Percentiles rank a stretch among this genome's conserved stretches.
phyloP scores from a whole-genome alignment of 1,140 invertebrate genomes.

The Triops longicaudatus region DNA sequence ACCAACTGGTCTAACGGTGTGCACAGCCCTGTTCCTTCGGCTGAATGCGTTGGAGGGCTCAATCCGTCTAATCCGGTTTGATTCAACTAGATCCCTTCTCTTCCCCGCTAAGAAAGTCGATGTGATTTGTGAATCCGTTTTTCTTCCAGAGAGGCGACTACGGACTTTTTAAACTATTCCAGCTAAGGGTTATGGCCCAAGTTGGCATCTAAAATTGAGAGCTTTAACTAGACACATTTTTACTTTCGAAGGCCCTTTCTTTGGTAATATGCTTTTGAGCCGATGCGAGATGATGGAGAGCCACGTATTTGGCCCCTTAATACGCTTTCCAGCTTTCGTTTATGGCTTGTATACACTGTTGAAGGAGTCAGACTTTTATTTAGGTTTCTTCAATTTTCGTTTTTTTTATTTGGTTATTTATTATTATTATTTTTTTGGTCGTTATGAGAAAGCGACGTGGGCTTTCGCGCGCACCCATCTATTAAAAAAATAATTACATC shows the following conservation, averaged over 20 bases:
- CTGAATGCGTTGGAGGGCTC: conserved; percentile 1
- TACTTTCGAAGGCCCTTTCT: not conserved
- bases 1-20: not conserved
- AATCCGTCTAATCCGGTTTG: conserved; percentile 10
- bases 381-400: too few species aligned
- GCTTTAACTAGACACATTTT: not conserved
- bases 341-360: too few species aligned
- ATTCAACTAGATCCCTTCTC: not conserved
- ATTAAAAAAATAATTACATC: too few species aligned
- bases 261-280: not conserved
- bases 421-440: too few species aligned
- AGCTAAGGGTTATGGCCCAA: not conserved
- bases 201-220: not conserved
- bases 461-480: too few species aligned
- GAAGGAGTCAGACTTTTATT: too few species aligned
- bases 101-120: not conserved
- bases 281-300: not conserved
- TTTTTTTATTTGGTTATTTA: too few species aligned
- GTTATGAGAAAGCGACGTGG: too few species aligned
- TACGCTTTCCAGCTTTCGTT: too few species aligned
- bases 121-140: conserved; percentile 12
- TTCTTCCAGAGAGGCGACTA: not conserved
- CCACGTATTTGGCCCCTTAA: not conserved
- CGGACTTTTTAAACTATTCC: not conserved
- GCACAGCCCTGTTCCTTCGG: not conserved